Conservation (phyloP, 2,113 vertebrate genomes). For the Sylvietta virens region DNA sequence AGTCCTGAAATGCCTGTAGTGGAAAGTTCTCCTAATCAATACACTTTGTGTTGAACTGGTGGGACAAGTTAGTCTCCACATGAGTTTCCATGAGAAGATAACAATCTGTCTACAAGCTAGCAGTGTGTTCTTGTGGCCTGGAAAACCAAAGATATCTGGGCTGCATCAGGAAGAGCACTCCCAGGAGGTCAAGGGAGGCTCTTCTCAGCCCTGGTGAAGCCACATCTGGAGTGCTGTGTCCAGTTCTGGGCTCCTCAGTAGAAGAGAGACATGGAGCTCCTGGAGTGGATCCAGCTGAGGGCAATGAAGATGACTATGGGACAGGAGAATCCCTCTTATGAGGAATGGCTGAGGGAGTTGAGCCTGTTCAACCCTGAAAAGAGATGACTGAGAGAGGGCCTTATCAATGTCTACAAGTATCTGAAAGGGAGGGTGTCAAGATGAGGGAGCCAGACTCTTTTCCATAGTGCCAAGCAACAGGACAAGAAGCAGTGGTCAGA, state of each 20-base stretch:
- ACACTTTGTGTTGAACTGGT: background rate
- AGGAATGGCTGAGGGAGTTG: background rate
- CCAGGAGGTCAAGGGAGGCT: background rate
- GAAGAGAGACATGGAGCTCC: background rate
- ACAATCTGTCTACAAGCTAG: background rate
- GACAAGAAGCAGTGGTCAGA: background rate
- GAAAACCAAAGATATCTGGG: background rate
- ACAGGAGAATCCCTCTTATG: fast-evolving
- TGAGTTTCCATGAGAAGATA: background rate
- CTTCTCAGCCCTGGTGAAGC: background rate
- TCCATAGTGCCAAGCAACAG: background rate
- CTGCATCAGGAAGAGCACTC: background rate
- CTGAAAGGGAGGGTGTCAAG: background rate
- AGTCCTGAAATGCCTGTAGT: background rate
- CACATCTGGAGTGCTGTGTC: background rate
- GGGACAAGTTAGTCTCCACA: background rate
- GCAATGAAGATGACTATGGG: background rate
- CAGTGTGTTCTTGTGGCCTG: no score
- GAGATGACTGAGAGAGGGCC: no score
- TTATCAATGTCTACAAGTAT: no score
- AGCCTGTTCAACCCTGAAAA: background rate
- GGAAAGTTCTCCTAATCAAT: background rate
- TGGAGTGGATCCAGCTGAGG: background rate
- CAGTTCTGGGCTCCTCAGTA: background rate
- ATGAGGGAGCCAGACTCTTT: background rate